phyloP scores from a whole-genome alignment of 2,113 vertebrate species.

The Furnarius figulus region DNA sequence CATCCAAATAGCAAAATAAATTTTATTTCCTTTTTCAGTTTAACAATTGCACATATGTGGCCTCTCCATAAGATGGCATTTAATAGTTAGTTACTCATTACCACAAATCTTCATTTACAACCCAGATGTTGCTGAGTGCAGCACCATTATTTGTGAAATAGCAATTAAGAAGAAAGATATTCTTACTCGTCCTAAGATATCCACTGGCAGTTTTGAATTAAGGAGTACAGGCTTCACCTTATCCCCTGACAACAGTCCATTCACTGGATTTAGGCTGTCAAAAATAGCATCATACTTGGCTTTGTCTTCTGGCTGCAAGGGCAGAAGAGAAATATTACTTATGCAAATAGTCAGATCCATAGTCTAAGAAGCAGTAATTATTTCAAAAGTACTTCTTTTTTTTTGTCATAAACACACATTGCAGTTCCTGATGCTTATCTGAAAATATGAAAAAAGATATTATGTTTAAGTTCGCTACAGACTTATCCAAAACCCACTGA shows the following conservation, averaged over 20 bases:
- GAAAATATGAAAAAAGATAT: background rate
- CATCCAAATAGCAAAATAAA: background rate
- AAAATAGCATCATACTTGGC: slow-evolving; percentile 95
- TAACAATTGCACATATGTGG: background rate
- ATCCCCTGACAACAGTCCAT: slow-evolving; percentile 91
- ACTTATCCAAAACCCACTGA: background rate
- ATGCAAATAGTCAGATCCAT: background rate
- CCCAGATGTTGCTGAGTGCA: background rate
- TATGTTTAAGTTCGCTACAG: background rate
- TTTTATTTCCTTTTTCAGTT: background rate
- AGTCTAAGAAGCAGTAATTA: background rate
- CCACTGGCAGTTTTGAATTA: slow-evolving; percentile 97
- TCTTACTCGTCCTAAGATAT: slow-evolving; percentile 93
- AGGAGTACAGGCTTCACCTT: slow-evolving; percentile 98
- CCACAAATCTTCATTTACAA: background rate
- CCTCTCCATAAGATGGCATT: background rate
- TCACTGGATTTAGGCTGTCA: slow-evolving; percentile 90
- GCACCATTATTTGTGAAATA: background rate
- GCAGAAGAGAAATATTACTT: slow-evolving; percentile 24
- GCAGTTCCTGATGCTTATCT: background rate
- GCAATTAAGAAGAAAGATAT: background rate
- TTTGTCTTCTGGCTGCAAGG: slow-evolving; percentile 89
- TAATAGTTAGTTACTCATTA: background rate
- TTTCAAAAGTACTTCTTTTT: background rate
- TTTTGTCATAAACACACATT: background rate